phyloP scores from a whole-genome alignment of 2,113 vertebrate species.

The Bos taurus region DNA sequence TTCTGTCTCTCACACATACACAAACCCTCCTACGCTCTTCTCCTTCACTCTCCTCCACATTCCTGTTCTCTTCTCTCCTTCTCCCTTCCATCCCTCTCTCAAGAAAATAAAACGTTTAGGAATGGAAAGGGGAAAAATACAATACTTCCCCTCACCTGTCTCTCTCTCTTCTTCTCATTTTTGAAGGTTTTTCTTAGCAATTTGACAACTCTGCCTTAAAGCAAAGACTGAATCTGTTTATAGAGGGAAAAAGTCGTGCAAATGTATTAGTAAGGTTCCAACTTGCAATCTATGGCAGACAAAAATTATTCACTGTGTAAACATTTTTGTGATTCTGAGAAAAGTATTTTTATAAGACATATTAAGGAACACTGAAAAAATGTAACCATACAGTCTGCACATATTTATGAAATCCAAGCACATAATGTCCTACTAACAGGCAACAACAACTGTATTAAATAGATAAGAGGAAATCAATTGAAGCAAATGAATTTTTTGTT shows the following conservation, averaged over 20 bases:
- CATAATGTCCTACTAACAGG: background rate
- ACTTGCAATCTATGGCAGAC: background rate
- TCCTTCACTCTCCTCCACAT: background rate
- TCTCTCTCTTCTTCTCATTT: background rate
- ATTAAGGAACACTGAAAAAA: background rate
- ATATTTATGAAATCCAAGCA: constrained; percentile 1
- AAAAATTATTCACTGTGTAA: background rate
- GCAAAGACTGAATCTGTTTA: background rate
- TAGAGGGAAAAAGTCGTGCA: background rate
- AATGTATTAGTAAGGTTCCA: background rate
- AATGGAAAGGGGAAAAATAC: background rate
- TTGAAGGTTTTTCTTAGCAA: background rate
- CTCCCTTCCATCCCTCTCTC: background rate
- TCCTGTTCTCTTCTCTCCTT: background rate
- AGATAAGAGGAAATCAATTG: constrained; percentile 15
- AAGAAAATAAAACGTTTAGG: background rate
- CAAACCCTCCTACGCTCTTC: background rate
- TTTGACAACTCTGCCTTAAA: background rate
- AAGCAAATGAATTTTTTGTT: constrained; percentile 16
- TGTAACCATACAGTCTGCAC: background rate
- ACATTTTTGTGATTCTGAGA: background rate
- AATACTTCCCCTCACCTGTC: background rate
- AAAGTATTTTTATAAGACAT: background rate
- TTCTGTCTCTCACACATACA: background rate
- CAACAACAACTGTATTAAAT: constrained; percentile 30